Base-by-base conservation (phyloP, 2,888 invertebrate species). In the Eretmocerus hayati region DNA sequence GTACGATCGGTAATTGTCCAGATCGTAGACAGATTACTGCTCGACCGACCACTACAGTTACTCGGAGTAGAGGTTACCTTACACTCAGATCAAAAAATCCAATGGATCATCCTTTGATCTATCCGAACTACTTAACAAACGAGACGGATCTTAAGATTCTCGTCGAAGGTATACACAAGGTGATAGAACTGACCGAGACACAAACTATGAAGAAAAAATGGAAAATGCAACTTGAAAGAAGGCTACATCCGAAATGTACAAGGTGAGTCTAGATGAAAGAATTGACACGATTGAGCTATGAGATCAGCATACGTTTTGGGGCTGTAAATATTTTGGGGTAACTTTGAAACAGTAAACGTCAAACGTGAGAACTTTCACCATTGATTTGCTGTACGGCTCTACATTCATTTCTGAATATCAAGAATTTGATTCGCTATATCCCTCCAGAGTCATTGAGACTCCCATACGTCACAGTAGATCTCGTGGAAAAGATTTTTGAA, bases 51-150 rank as follows among this genome's bases (percentile, higher is more conserved):
- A 62, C 59, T 3, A 58, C 68, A 2, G 46, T 56, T 1, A 40
- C 62, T 0, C 62, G 59, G 5, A 65, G 65, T 41, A 58, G 75
- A 42, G 89, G 89, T 1, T 72, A 75, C 55, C 62, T 90, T 37
- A 77, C 75, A 57, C 71, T 90, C 5, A 74, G 77, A 52, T 81
- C 81, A 0, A 72, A 63, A 5, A 77, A 87, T 69, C 86, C 87
- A 0, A 74, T 78, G 47, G 77, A 80, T 15, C 75, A 79, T 47
- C 87, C 87, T 0, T 71, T 78, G 23, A 76, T 89, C 48, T 79
- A 84, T 59, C 84, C 86, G 0, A 85, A 87, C 67, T 88, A 88
- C 62, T 76, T 88, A 55, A 74, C 79, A 2, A 75, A 81, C 41
- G 73, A 76, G 53, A 75, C 79, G 44, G 88, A 88, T 56, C 63